phyloP scores from a whole-genome alignment of 2,888 invertebrate species.

The Ophonus ardosiacus region DNA sequence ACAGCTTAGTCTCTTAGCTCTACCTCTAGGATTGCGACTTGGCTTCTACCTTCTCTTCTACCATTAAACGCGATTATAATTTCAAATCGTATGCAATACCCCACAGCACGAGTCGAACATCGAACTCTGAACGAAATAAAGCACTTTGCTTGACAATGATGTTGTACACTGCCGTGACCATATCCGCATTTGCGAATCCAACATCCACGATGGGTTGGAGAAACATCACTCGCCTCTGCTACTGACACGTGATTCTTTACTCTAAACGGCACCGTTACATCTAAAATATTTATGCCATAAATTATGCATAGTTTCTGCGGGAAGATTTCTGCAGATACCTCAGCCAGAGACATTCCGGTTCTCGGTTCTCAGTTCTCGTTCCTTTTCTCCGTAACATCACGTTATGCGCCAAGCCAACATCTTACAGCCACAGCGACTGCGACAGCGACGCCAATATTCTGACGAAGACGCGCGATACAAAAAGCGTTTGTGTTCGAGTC shows the following conservation, averaged over 20 bases:
- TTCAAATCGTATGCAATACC: slow-evolving; percentile 47
- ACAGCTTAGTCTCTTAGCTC: background rate
- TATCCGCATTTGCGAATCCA: background rate
- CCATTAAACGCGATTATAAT: slow-evolving; percentile 58
- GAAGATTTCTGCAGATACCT: slow-evolving; percentile 61
- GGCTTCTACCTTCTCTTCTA: background rate
- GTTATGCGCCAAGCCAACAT: slow-evolving; percentile 34
- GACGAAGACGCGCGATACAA: slow-evolving; percentile 67
- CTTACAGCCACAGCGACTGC: background rate
- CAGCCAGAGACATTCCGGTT: slow-evolving; percentile 38
- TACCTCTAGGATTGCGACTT: background rate
- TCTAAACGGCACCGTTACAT: slow-evolving; percentile 62
- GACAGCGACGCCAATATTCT: slow-evolving; percentile 47
- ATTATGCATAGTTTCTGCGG: slow-evolving; percentile 62
- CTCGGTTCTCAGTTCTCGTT: background rate
- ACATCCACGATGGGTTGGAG: slow-evolving; percentile 40
- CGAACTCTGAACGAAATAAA: slow-evolving; percentile 53
- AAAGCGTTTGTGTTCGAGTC: slow-evolving; percentile 67
- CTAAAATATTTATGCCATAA: slow-evolving; percentile 64
- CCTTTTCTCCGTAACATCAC: background rate
- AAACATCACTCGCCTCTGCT: slow-evolving; percentile 58
- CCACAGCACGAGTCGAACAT: slow-evolving; percentile 2
- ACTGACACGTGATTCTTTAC: slow-evolving; percentile 63
- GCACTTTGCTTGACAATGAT: slow-evolving; percentile 46
- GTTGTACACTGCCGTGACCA: slow-evolving; percentile 18